Conservation (phyloP, 2,888 invertebrate species). For the Drosophila buzzatii region DNA sequence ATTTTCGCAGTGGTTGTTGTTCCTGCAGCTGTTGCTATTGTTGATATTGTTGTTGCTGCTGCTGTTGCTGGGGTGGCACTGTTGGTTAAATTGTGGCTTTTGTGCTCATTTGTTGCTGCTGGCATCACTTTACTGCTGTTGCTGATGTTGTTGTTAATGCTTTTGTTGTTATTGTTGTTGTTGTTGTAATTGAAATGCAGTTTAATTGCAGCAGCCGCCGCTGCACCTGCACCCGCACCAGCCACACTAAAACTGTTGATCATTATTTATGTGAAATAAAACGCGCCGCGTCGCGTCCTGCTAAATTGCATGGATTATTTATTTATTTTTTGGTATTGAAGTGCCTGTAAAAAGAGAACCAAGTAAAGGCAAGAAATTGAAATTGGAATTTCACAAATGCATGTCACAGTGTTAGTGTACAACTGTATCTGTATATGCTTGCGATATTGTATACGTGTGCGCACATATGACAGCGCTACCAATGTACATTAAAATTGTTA, state of each 20-base stretch:
- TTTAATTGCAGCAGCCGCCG: slow-evolving; percentile 50
- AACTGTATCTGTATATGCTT: slow-evolving; percentile 1
- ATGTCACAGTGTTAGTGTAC: slow-evolving; percentile 26
- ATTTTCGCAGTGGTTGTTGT: slow-evolving; percentile 35
- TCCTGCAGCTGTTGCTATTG: slow-evolving; percentile 5
- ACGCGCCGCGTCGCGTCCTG: slow-evolving; percentile 23
- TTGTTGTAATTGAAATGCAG: slow-evolving; percentile 62
- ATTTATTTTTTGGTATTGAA: slow-evolving; percentile 10
- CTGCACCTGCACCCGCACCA: slow-evolving; percentile 34
- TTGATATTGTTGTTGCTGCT: slow-evolving; percentile 27
- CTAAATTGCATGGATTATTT: slow-evolving; percentile 33
- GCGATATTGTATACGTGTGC: slow-evolving; percentile 34
- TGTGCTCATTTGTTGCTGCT: slow-evolving; percentile 51
- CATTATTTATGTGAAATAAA: slow-evolving; percentile 39
- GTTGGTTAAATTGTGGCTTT: slow-evolving; percentile 49
- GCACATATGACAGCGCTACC: slow-evolving; percentile 52
- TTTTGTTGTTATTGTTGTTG: slow-evolving; percentile 25
- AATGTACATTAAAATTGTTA: slow-evolving; percentile 38
- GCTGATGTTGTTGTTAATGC: slow-evolving; percentile 32
- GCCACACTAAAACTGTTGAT: slow-evolving; percentile 62
- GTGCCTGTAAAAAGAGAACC: slow-evolving; percentile 42
- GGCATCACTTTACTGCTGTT: slow-evolving; percentile 44
- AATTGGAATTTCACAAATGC: slow-evolving; percentile 68
- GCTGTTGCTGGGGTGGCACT: slow-evolving; percentile 34
- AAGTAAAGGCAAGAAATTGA: slow-evolving; percentile 27